Conservation (phyloP, 2,113 vertebrate species). For the Notechis scutatus region DNA sequence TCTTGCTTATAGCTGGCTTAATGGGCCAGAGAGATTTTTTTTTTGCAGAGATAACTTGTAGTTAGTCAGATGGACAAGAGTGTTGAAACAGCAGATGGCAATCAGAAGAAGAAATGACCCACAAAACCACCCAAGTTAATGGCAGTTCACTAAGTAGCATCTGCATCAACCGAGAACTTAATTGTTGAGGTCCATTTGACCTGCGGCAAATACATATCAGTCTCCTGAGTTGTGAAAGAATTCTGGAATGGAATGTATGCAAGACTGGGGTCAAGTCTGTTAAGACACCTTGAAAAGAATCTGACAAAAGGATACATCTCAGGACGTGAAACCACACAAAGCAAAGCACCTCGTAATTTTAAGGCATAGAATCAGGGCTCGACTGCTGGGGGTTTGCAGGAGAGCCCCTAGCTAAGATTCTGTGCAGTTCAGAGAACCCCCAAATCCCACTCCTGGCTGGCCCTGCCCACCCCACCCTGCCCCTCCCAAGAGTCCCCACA, state of each 20-base stretch:
- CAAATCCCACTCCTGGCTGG: no score
- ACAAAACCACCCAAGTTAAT: background rate
- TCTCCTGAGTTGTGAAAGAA: background rate
- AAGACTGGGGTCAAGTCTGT: background rate
- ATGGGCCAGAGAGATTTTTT: constrained; percentile 43
- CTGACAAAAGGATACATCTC: background rate
- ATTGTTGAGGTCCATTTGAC: background rate
- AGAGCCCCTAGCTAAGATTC: no score
- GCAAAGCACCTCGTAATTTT: background rate
- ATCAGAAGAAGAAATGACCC: background rate
- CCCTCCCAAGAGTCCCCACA: no score
- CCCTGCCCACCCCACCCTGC: no score
- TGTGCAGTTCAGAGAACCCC: no score
- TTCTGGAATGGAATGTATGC: background rate
- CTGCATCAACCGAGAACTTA: background rate
- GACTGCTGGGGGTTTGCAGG: no score
- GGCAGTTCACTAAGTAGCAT: background rate
- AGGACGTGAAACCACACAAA: background rate
- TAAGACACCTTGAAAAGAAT: background rate
- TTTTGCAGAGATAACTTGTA: constrained; percentile 39
- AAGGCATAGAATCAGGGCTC: background rate
- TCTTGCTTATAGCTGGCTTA: constrained; percentile 45
- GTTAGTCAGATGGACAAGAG: constrained; percentile 28
- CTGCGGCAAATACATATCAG: background rate
- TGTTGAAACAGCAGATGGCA: background rate